phyloP scores from a whole-genome alignment of 2,888 invertebrate genomes.

The Julus scandinavius region DNA sequence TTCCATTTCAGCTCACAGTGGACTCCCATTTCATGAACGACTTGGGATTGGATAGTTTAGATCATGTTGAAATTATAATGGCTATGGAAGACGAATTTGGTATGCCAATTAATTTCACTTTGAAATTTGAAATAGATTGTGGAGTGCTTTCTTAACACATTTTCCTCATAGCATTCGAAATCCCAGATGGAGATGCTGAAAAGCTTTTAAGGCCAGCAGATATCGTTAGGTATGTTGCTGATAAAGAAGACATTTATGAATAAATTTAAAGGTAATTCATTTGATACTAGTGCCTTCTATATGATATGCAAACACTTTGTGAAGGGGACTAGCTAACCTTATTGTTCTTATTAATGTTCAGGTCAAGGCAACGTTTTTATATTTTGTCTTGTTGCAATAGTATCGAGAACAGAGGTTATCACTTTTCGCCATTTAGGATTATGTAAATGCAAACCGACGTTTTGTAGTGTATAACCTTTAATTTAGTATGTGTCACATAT shows the following conservation, averaged over 20 bases:
- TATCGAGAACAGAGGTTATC: no score
- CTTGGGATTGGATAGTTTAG: constrained; percentile 95
- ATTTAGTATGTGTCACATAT: no score
- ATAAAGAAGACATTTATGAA: constrained; percentile 54
- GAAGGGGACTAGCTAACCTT: no score
- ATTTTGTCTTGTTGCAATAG: no score
- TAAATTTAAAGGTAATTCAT: constrained; percentile 11
- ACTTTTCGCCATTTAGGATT: no score
- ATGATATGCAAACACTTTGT: background rate
- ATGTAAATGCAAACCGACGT: no score
- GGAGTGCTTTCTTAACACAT: background rate
- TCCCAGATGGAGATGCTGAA: constrained; percentile 52
- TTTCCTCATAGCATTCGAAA: constrained; percentile 45
- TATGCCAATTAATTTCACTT: constrained; percentile 63
- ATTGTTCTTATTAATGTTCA: no score
- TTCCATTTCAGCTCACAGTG: constrained; percentile 78
- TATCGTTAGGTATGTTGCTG: constrained; percentile 51
- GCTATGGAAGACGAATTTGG: constrained; percentile 99
- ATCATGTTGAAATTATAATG: constrained; percentile 99
- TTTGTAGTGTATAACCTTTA: no score
- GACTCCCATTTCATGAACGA: constrained; percentile 98
- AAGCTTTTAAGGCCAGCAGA: constrained; percentile 53
- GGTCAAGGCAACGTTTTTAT: no score
- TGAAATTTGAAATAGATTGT: background rate
- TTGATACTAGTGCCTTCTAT: background rate